Evolutionary conservation across 2,888 invertebrate genomes (phyloP).

Genomic region (Drosophila anomalata): DNA sequence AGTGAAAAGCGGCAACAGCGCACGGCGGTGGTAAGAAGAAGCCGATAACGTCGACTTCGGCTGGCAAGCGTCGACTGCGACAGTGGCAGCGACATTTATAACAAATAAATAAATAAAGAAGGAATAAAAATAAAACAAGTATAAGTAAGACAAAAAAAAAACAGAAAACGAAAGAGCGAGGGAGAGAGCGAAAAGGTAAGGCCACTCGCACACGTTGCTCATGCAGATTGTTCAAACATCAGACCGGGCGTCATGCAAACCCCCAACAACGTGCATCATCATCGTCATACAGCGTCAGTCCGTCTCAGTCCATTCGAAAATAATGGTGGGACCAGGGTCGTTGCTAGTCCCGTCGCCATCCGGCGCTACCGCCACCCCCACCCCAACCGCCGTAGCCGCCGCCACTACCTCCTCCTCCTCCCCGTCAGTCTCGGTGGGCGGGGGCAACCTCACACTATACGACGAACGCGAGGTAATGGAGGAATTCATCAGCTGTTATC

Average conservation of each 20-base stretch:
- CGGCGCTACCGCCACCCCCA: not conserved
- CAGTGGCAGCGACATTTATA: conserved; percentile 53
- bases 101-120: conserved; percentile 65
- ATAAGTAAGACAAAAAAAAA: not conserved
- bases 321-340: not conserved
- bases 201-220: conserved; percentile 8
- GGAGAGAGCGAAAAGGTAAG: not conserved
- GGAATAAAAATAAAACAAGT: conserved; percentile 29
- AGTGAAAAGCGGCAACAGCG: conserved; percentile 29
- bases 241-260: conserved; percentile 1
- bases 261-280: not conserved
- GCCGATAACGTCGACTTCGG: conserved; percentile 1
- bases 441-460: conserved; percentile 29
- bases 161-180: conserved; percentile 10
- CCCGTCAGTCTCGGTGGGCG: conserved; percentile 15
- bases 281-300: conserved; percentile 2
- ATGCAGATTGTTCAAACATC: conserved; percentile 1
- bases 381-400: not conserved
- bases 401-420: not conserved
- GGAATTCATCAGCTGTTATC: conserved; percentile 68
- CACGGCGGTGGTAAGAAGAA: conserved; percentile 7
- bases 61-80: not conserved
- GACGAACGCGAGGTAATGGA: conserved; percentile 63
- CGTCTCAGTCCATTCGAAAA: conserved; percentile 5
- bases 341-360: not conserved